These are phyloP conservation scores for Podilymbus podiceps DNA, from an alignment of 2,113 vertebrate genomes.

Conservation along the genomic window DNA sequence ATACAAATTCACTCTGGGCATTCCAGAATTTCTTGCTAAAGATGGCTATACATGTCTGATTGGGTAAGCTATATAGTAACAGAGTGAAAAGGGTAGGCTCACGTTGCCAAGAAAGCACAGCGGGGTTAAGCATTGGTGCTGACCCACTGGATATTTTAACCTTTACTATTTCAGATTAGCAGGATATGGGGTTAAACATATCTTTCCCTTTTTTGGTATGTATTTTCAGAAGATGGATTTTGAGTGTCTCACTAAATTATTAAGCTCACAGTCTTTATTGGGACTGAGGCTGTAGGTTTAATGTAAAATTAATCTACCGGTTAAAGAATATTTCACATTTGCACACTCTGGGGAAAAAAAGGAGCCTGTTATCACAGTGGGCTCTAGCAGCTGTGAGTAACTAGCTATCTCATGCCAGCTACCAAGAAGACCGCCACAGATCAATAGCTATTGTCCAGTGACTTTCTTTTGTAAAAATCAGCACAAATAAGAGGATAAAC, in stretches of 20 bases:
- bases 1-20: background rate
- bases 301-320: background rate
- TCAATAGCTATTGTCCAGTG: background rate
- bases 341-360: background rate
- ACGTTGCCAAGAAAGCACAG: rapidly evolving
- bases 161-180: background rate
- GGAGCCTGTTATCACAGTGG: background rate
- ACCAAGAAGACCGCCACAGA: background rate
- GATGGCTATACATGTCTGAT: background rate
- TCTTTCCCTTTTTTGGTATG: background rate
- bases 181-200: background rate
- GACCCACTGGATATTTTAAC: background rate
- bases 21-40: background rate
- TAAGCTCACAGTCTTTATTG: background rate
- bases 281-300: background rate
- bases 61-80: background rate
- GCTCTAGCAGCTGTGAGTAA: background rate
- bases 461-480: background rate
- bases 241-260: background rate
- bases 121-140: rapidly evolving
- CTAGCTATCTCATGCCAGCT: background rate
- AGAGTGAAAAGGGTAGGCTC: background rate
- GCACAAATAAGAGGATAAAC: background rate
- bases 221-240: background rate
- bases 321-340: background rate